phyloP scores from a whole-genome alignment of 2,888 invertebrate genomes.

The Drosophila multiciliata region DNA sequence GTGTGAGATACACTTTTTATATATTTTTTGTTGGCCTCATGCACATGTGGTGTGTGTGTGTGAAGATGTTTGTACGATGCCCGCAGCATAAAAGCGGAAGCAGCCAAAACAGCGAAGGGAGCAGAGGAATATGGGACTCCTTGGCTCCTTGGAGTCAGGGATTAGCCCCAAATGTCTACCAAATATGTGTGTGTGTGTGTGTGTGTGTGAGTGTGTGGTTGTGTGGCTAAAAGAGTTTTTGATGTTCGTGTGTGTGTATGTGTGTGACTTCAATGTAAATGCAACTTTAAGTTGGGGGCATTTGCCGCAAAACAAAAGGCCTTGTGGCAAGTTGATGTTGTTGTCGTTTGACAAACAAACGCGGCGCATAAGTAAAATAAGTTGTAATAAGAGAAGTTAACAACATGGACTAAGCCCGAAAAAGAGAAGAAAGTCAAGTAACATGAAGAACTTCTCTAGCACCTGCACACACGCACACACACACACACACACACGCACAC shows the following conservation, averaged over 20 bases:
- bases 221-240: neutral
- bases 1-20: slow-evolving; percentile 13
- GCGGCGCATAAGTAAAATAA: slow-evolving; percentile 73
- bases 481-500: slow-evolving; percentile 9
- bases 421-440: slow-evolving; percentile 26
- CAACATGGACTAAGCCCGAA: slow-evolving; percentile 64
- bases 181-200: slow-evolving; percentile 6
- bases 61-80: slow-evolving; percentile 72
- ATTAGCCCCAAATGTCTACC: slow-evolving; percentile 52
- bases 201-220: slow-evolving; percentile 10
- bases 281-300: slow-evolving; percentile 63
- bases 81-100: slow-evolving; percentile 73
- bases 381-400: slow-evolving; percentile 81
- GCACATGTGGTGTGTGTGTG: slow-evolving; percentile 48
- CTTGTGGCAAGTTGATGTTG: slow-evolving; percentile 35
- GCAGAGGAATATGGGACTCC: neutral
- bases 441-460: slow-evolving; percentile 44
- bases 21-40: slow-evolving; percentile 17
- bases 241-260: slow-evolving; percentile 11
- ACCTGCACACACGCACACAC: slow-evolving; percentile 35
- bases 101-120: slow-evolving; percentile 34
- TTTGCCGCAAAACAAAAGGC: slow-evolving; percentile 48
- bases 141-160: slow-evolving; percentile 27
- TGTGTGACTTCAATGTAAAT: slow-evolving; percentile 66
- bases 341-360: slow-evolving; percentile 64